Base-by-base conservation (phyloP, 2,113 vertebrate species). In the Lutjanus erythropterus region DNA sequence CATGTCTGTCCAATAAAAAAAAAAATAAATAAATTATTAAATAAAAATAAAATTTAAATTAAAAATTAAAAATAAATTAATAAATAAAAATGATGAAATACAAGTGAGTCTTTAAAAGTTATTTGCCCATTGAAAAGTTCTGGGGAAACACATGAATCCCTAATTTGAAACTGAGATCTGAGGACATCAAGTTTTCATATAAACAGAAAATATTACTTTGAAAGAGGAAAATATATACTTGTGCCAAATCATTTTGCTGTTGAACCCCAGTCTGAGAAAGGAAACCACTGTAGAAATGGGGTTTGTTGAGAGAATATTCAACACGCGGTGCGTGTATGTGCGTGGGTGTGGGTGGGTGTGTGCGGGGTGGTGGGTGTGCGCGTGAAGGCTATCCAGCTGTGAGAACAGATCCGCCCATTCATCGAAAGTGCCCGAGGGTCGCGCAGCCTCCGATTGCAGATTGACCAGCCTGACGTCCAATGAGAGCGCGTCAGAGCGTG, bases 391-490 rank as follows among this genome's bases (percentile, higher is more conserved):
- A 78, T 93, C 92, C 81, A 78, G 90, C 83, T 83, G 90, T 82
- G 91, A 75, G 86, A 80, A 49, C 56, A 70, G 74, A 58, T 84
- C 91, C 89, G 77, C 93, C 91, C 80, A 87, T 86, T 91, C 85
- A 83, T 90, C 83, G 75, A 76, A 76, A 78, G 72, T 75, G 29
- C 42, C 16, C 72, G 77, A 68, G 31, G 49, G 87, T 89, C 71
- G 83, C 86, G 1, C 67, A 58, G 50, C 69, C 58, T 74, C 53
- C 7, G 9, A 0, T 21, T 6, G 18, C 15, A 47, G 76, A 89
- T 27, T 84, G 94, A 94, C 84, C 62, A 10, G 23, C 39, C 27
- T 5, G 4, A 27, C 9, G 77, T 42, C 96, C 96, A 96, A 97
- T 97, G 55, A 90, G 25, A 86, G 71, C 55, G 16, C 60, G 62